Base-by-base conservation (phyloP, 1,140 invertebrate genomes). In the Holcopasites calliopsidis region DNA sequence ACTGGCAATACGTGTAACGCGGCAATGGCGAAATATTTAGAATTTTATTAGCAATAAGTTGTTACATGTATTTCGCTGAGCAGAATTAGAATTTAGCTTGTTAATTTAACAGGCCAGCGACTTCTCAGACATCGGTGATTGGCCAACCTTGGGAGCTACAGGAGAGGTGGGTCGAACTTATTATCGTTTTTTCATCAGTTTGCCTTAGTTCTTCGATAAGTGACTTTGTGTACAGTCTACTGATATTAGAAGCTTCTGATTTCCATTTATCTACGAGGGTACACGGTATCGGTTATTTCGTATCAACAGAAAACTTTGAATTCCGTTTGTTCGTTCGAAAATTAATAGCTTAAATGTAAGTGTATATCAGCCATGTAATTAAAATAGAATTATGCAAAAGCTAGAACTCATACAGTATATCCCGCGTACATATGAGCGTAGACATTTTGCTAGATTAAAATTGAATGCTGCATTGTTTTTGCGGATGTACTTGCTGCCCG, bases 41-140 rank as follows among this genome's bases (percentile, higher is more conserved):
- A n/a, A n/a, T n/a, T n/a, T n/a, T n/a, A n/a, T n/a, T n/a, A n/a
- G n/a, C n/a, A n/a, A n/a, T n/a, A n/a, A n/a, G n/a, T n/a, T n/a
- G n/a, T n/a, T n/a, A n/a, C n/a, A n/a, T 21, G 16, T 58, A n/a
- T 47, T 35, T 21, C 60, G 28, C 38, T 16, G 31, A 13, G 38
- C 8, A 10, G 18, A 70, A 68, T 42, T 42, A 76, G 57, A 28
- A 54, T 62, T 58, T 77, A 26, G 2, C 28, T 69, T 13, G 11
- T 62, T 28, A 52, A 26, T 93, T 90, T 1, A 47, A 76, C 92
- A 96, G 95, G 93, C 94, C 58, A 95, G 94, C 88, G 94, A 95
- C 88, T 95, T 95, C 84, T 93, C 93, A 77, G 94, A 95, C 91
- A 94, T 94, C 80, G 94, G 93, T 72, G 95, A 96, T 89, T 97